A percentile compares a stretch with the other conserved stretches of the same genome.
phyloP scores from a whole-genome alignment of 1,140 invertebrate genomes.

The Megalonaias nervosa region DNA sequence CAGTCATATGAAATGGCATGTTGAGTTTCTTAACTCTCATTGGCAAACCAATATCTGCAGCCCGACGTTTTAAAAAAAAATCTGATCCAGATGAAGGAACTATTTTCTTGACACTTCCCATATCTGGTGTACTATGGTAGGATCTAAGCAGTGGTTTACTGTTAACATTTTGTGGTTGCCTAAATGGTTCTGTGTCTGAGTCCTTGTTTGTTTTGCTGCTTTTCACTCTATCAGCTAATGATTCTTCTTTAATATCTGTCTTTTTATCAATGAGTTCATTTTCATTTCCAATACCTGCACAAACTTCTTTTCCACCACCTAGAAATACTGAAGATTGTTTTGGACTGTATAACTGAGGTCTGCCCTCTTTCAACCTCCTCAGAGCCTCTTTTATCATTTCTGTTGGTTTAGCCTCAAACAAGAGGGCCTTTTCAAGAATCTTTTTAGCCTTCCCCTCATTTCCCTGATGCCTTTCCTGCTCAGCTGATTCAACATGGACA shows the following conservation, averaged over 20 bases:
- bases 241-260: too few relatives aligned
- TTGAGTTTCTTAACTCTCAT: constrained; percentile 39
- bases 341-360: neutral
- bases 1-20: constrained; percentile 24
- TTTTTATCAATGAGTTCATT: too few relatives aligned
- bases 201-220: too few relatives aligned
- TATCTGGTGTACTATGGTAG: constrained; percentile 35
- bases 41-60: constrained; percentile 25
- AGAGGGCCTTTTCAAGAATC: constrained; percentile 50
- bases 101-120: constrained; percentile 1
- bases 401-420: constrained; percentile 42
- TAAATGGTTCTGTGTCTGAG: too few relatives aligned
- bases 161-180: too few relatives aligned
- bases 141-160: constrained; percentile 31
- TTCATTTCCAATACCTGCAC: too few relatives aligned
- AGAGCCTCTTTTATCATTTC: constrained; percentile 36
- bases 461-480: constrained; percentile 46
- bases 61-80: neutral
- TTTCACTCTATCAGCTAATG: too few relatives aligned
- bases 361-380: constrained; percentile 40
- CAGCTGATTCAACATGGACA: constrained; percentile 55
- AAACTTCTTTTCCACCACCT: too few relatives aligned
- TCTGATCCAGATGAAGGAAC: too few relatives aligned
- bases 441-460: constrained; percentile 39
- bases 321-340: too few relatives aligned